A percentile compares a stretch with the other conserved stretches of the same genome.
phyloP scores from a whole-genome alignment of 1,140 invertebrate species.

The Notospermus geniculatus region DNA sequence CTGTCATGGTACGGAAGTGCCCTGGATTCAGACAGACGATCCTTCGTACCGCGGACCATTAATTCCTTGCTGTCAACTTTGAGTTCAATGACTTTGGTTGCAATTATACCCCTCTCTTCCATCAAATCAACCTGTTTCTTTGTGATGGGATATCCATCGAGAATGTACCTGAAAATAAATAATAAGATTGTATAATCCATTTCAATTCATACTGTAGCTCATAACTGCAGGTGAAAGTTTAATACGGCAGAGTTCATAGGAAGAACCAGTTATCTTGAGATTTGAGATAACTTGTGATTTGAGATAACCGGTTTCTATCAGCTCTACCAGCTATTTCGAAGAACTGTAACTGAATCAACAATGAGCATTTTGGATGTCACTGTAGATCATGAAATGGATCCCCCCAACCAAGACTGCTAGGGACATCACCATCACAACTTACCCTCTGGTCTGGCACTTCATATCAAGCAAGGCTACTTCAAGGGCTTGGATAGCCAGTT shows the following conservation, averaged over 20 bases:
- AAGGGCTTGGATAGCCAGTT: conserved; percentile 50
- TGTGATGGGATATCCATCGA: conserved; percentile 54
- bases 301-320: too few relatives aligned
- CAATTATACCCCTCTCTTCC: conserved; percentile 50
- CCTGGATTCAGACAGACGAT: conserved; percentile 40
- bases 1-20: conserved; percentile 47
- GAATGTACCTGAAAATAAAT: conserved; percentile 54
- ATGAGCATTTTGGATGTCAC: not conserved
- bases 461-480: conserved; percentile 52
- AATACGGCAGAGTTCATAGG: not conserved
- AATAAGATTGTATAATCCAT: conserved; percentile 14
- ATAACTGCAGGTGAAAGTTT: not conserved
- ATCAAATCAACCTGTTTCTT: conserved; percentile 51
- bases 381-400: too few relatives aligned
- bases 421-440: conserved; percentile 14
- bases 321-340: too few relatives aligned
- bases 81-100: conserved; percentile 51
- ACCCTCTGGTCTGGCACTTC: conserved; percentile 52
- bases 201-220: not conserved
- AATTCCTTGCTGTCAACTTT: conserved; percentile 47
- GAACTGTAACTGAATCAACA: conserved; percentile 1
- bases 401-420: too few relatives aligned
- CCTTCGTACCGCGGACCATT: conserved; percentile 49
- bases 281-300: not conserved
- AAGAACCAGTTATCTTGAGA: not conserved